Conservation (phyloP, 2,797 vertebrate species). For the Gorsachius magnificus region DNA sequence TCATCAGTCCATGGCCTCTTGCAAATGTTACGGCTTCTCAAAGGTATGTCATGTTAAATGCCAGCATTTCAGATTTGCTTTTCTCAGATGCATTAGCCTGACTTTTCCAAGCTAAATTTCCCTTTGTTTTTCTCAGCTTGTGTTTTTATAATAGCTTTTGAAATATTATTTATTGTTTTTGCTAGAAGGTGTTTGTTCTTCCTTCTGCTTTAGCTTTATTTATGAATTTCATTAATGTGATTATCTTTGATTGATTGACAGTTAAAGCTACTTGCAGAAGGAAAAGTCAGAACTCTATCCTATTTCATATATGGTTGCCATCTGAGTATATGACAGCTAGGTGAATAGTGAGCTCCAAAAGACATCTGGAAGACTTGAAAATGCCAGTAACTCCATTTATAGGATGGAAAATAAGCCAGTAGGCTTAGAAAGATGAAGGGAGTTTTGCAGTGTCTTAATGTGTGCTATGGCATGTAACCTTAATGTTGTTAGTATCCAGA, state of each 20-base stretch:
- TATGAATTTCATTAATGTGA: slow-evolving; percentile 41
- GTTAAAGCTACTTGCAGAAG: background rate
- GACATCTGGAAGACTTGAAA: background rate
- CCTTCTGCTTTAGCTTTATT: background rate
- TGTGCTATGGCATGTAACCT: fast-evolving
- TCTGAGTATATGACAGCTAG: background rate
- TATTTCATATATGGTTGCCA: background rate
- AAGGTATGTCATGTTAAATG: slow-evolving; percentile 18
- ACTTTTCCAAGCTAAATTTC: slow-evolving; percentile 9
- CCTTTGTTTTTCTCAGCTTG: background rate
- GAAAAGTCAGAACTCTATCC: background rate
- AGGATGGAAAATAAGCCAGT: background rate
- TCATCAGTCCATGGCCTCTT: background rate
- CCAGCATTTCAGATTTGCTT: slow-evolving; percentile 2
- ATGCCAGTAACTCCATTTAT: background rate
- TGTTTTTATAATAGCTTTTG: background rate
- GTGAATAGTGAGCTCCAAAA: background rate
- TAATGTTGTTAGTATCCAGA: background rate
- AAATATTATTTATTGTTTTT: background rate
- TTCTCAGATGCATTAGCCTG: background rate
- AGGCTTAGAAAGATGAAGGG: background rate
- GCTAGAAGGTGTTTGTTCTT: background rate
- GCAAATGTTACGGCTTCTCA: background rate
- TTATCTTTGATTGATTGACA: slow-evolving; percentile 42
- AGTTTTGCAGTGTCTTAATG: background rate